Evolutionary conservation across 2,113 vertebrate species (phyloP).

Genomic region (Brienomyrus longianalis): DNA sequence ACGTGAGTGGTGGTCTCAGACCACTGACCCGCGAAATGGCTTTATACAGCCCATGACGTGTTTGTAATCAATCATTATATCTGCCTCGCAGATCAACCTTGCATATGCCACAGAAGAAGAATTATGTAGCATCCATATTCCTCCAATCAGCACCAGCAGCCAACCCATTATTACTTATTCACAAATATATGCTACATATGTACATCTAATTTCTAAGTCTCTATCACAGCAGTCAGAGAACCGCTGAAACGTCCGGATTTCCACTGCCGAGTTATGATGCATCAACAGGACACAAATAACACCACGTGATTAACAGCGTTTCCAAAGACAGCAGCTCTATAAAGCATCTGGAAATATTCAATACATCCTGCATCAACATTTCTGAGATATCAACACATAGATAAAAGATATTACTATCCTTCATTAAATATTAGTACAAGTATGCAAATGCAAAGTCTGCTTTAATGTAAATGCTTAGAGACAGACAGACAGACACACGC

Average conservation of each 20-base stretch:
- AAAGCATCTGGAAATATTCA: background rate
- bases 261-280: background rate
- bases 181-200: background rate
- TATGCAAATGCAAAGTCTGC: background rate
- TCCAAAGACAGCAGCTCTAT: background rate
- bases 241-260: background rate
- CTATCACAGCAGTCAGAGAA: background rate
- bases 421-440: background rate
- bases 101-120: background rate
- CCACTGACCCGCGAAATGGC: background rate
- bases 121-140: background rate
- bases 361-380: background rate
- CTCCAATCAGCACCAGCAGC: background rate
- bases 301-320: background rate
- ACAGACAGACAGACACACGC: background rate
- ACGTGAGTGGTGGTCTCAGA: background rate
- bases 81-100: background rate
- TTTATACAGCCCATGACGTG: background rate
- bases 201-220: background rate
- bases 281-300: background rate
- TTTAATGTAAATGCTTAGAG: background rate
- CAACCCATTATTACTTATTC: background rate
- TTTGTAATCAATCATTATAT: background rate
- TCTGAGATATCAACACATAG: background rate
- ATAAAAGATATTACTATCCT: background rate